Evolutionary conservation across 2,797 vertebrate species (phyloP), one percentile per base, ranked within the genome.

Genomic region (Hippocampus kuda): DNA sequence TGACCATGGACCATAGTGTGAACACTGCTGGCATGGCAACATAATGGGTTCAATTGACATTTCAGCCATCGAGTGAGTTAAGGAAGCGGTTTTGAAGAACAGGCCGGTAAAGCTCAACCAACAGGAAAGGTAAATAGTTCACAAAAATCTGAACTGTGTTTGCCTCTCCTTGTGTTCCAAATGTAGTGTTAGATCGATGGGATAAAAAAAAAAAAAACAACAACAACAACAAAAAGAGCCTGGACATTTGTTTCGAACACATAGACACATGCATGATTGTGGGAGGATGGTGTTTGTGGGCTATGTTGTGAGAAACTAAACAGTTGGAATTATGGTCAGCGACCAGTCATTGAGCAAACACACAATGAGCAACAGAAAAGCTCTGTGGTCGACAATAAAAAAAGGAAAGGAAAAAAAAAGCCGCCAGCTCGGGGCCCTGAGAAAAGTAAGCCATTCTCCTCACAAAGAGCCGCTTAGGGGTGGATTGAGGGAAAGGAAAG

Each of bases 371-470:
- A 68, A 87, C 87, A 91, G 88, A 90, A 90, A 89, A 86, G 83
- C 85, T 86, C 83, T 78, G 87, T 78, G 86, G 86, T 78, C 72
- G 79, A 88, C 84, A 87, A 88, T 84, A 77, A 84, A 86, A 71
- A 66, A 48, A 70, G 20, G 70, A 78, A 86, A 88, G 87, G 34
- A 18, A 49, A 49, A 18, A 6, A 86, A 90, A 87, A 90, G 30
- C 30, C 72, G 78, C 85, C 92, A 93, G 92, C 92, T 94, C 92
- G 91, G 89, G 85, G 84, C 86, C 86, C 78, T 84, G 90, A 89
- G 85, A 89, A 92, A 93, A 94, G 85, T 92, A 93, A 94, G 94
- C 92, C 90, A 91, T 93, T 93, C 91, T 93, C 86, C 88, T 92
- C 82, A 94, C 93, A 92, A 92, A 93, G 91, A 89, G 92, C 92